Percentiles rank a stretch among this genome's conserved stretches.
Conservation (phyloP, 1,140 invertebrate species). For the Aporrectodea caliginosa region DNA sequence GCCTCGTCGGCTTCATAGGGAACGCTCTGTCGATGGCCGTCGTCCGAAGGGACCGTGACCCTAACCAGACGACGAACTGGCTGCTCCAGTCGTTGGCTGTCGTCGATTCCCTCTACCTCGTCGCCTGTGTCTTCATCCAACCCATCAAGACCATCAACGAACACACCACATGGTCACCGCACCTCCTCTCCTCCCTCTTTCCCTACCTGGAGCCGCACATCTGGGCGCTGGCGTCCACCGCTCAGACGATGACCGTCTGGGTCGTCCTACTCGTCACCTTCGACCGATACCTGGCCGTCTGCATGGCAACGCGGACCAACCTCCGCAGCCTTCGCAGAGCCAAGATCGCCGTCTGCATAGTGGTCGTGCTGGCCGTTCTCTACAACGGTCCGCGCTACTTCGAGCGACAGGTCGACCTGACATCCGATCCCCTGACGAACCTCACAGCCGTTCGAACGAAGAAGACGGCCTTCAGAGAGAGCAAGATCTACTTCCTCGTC, state of each 20-base stretch:
- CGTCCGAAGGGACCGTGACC: slow-evolving; percentile 25
- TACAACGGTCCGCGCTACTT: slow-evolving; percentile 33
- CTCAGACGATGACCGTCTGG: slow-evolving; percentile 32
- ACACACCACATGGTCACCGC: slow-evolving; percentile 27
- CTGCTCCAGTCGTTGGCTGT: slow-evolving; percentile 30
- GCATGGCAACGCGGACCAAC: slow-evolving; percentile 14
- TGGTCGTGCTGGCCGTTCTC: slow-evolving; percentile 23
- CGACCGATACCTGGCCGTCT: slow-evolving; percentile 32
- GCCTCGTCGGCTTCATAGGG: slow-evolving; percentile 29
- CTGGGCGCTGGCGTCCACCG: slow-evolving; percentile 27
- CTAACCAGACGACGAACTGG: slow-evolving; percentile 29
- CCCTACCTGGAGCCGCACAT: slow-evolving; percentile 24
- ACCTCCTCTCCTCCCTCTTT: slow-evolving; percentile 8
- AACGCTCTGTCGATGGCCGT: slow-evolving; percentile 32
- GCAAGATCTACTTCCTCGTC: slow-evolving; percentile 31
- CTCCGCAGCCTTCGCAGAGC: slow-evolving; percentile 18
- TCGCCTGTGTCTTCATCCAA: slow-evolving; percentile 33
- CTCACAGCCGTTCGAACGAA: background rate
- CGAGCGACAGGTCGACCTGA: slow-evolving; percentile 20
- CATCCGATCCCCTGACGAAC: background rate
- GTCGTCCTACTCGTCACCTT: slow-evolving; percentile 31
- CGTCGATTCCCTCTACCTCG: slow-evolving; percentile 31
- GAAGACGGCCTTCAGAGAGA: slow-evolving; percentile 24
- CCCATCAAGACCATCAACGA: slow-evolving; percentile 26
- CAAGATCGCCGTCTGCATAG: slow-evolving; percentile 7